These are phyloP conservation scores for Tenthredo mesomela DNA, from an alignment of 2,888 invertebrate genomes.

Conservation along the genomic window DNA sequence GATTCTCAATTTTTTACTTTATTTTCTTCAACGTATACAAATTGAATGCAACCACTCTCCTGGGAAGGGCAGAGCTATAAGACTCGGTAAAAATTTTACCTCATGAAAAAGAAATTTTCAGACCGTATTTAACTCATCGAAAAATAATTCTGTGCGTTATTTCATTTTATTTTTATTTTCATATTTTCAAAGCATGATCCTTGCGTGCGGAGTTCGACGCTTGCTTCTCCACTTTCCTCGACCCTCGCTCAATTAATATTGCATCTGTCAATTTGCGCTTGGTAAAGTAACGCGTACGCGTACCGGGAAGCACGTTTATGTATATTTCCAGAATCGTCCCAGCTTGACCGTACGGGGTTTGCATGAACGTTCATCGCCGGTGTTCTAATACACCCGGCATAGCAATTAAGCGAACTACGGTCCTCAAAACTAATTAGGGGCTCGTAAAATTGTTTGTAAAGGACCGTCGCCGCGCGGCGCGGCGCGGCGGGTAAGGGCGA, in stretches of 20 bases:
- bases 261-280: constrained; percentile 24
- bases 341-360: neutral
- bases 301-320: neutral
- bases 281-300: neutral
- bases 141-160: neutral
- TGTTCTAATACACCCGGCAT: constrained; percentile 51
- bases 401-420: constrained; percentile 57
- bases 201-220: neutral
- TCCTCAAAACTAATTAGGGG: constrained; percentile 50
- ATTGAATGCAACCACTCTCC: constrained; percentile 1
- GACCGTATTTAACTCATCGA: neutral
- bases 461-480: neutral
- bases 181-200: neutral
- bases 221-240: neutral
- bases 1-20: constrained; percentile 34
- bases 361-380: neutral
- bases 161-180: neutral
- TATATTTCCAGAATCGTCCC: constrained; percentile 13
- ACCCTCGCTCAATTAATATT: constrained; percentile 20
- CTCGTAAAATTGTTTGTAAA: constrained; percentile 45
- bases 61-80: neutral
- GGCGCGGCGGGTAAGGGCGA: neutral
- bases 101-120: neutral
- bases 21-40: neutral
- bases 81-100: neutral